A percentile compares a stretch with the other conserved stretches of the same genome.
Conservation (phyloP, 2,113 vertebrate genomes). For the Hippocampus zosterae region DNA sequence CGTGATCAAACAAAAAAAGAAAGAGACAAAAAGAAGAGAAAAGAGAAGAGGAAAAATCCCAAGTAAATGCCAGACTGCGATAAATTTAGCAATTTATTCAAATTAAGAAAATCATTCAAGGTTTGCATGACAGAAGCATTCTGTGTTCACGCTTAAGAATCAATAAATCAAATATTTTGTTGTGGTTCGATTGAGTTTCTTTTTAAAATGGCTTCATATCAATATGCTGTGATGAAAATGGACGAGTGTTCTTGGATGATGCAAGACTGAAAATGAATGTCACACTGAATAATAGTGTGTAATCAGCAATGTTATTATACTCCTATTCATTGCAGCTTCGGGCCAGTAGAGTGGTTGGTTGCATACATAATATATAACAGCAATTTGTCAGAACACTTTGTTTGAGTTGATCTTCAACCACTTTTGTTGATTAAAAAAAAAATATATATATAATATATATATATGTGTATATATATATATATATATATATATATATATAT, state of each 20-base stretch:
- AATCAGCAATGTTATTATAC: not conserved
- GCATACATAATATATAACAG: not conserved
- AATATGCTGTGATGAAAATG: slow-evolving; percentile 23
- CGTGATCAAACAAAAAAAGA: not conserved
- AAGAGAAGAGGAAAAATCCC: too few relatives aligned
- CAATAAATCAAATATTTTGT: slow-evolving; percentile 24
- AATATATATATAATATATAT: too few relatives aligned
- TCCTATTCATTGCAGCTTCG: not conserved
- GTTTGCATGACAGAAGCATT: slow-evolving; percentile 39
- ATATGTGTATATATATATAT: too few relatives aligned
- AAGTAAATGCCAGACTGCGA: slow-evolving; percentile 14
- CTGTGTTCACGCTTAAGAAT: slow-evolving; percentile 28
- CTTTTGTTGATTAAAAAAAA: too few relatives aligned
- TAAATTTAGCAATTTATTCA: slow-evolving; percentile 38
- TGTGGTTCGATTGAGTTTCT: slow-evolving; percentile 16
- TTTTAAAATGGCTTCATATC: slow-evolving; percentile 9
- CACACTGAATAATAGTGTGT: not conserved
- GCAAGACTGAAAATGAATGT: slow-evolving; percentile 3
- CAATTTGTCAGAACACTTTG: not conserved
- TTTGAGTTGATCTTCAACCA: not conserved
- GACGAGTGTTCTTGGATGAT: not conserved
- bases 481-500: too few relatives aligned
- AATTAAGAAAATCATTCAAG: slow-evolving; percentile 49
- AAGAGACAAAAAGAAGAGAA: too few relatives aligned
- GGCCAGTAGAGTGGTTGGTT: not conserved